These are phyloP conservation scores for Rutpela maculata DNA, from an alignment of 2,888 invertebrate species.

Conservation along the genomic window DNA sequence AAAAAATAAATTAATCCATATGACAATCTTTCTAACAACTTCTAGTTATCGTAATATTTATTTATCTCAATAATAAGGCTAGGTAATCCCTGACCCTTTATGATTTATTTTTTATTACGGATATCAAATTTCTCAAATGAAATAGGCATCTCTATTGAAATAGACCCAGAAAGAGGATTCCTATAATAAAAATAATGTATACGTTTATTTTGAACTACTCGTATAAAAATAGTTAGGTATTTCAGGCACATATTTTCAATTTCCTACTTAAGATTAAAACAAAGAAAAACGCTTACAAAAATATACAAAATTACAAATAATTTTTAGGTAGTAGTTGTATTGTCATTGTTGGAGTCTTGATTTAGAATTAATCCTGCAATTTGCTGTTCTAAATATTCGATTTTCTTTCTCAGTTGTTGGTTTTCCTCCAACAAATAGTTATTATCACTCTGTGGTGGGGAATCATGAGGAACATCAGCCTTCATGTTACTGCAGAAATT, in stretches of 20 bases:
- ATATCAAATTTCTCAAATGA: too few species aligned
- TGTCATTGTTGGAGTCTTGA: not conserved
- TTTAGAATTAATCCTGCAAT: constrained; percentile 26
- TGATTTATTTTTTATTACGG: too few species aligned
- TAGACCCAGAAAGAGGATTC: too few species aligned
- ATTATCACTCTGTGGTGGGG: constrained; percentile 68
- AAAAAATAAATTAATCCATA: too few species aligned
- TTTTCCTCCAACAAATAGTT: constrained; percentile 74
- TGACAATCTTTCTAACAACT: too few species aligned
- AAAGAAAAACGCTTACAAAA: constrained; percentile 3
- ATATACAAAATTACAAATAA: not conserved
- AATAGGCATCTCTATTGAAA: too few species aligned
- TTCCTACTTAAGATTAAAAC: constrained; percentile 28
- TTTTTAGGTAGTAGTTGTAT: not conserved
- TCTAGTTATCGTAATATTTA: too few species aligned
- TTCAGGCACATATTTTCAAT: constrained; percentile 10
- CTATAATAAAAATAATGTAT: too few species aligned
- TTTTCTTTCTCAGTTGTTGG: constrained; percentile 74
- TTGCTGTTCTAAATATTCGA: constrained; percentile 73
- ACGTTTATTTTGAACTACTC: not conserved
- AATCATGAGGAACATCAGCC: constrained; percentile 58
- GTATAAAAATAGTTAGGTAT: constrained; percentile 21
- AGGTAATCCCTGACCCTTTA: too few species aligned
- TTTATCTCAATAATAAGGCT: too few species aligned
- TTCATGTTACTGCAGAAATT: constrained; percentile 59